These are phyloP conservation scores for Lasioglossum villosulum DNA, from an alignment of 2,888 invertebrate species.

Conservation along the genomic window DNA sequence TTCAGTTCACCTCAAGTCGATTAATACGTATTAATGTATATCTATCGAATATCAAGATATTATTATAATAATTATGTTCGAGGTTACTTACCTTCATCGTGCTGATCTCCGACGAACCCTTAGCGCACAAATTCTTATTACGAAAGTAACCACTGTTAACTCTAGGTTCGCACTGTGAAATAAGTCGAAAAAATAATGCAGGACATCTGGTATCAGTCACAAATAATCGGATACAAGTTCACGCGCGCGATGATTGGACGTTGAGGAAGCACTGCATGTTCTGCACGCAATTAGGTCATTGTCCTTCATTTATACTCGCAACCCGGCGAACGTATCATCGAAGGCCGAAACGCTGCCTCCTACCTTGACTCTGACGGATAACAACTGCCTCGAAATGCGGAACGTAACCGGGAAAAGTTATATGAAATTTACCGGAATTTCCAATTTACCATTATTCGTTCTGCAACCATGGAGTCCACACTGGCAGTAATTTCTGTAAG, in stretches of 20 bases:
- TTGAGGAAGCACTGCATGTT: conserved; percentile 80
- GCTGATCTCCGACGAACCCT: conserved; percentile 12
- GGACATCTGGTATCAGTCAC: conserved; percentile 33
- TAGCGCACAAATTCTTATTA: conserved; percentile 6
- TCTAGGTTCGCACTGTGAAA: conserved; percentile 23
- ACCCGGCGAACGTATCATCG: conserved; percentile 70
- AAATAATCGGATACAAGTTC: conserved; percentile 55
- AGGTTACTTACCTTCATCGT: conserved; percentile 48
- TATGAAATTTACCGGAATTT: conserved; percentile 39
- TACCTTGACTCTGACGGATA: conserved; percentile 49
- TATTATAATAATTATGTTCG: not conserved
- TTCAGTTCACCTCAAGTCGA: not conserved
- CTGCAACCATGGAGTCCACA: not conserved
- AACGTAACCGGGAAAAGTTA: conserved; percentile 52
- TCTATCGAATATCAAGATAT: not conserved
- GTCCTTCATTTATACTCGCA: conserved; percentile 83
- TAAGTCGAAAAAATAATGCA: not conserved
- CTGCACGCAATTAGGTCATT: conserved; percentile 84
- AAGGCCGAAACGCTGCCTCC: conserved; percentile 65
- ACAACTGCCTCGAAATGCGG: conserved; percentile 47
- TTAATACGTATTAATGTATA: not conserved
- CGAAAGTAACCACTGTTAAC: conserved; percentile 19
- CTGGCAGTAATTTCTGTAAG: not conserved
- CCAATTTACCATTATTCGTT: conserved; percentile 21
- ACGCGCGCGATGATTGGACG: conserved; percentile 73